A percentile compares a stretch with the other conserved stretches of the same genome.
Conservation (phyloP, 2,888 invertebrate species). For the Eupithecia dodoneata region DNA sequence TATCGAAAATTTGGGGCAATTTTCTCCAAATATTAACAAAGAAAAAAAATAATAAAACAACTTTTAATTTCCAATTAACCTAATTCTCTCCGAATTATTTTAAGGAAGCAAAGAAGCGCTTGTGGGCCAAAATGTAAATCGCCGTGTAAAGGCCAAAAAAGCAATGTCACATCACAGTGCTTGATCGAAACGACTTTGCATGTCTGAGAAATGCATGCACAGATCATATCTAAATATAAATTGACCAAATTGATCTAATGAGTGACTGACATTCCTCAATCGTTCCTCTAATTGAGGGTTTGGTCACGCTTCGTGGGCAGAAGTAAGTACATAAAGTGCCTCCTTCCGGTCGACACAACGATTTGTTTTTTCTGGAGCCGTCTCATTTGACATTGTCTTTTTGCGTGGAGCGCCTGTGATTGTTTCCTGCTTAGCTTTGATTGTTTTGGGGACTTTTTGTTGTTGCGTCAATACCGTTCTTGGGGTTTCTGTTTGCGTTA, state of each 20-base stretch:
- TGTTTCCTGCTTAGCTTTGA: constrained; percentile 48
- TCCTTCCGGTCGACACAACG: constrained; percentile 52
- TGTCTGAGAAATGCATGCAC: constrained; percentile 5
- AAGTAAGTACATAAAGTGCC: constrained; percentile 40
- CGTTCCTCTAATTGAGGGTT: constrained; percentile 27
- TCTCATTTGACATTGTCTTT: constrained; percentile 43
- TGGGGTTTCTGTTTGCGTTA: neutral
- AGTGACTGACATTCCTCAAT: constrained; percentile 10
- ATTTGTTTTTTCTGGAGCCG: constrained; percentile 44
- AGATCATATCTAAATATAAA: constrained; percentile 15
- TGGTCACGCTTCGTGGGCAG: constrained; percentile 46
- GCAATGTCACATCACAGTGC: constrained; percentile 7
- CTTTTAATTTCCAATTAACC: neutral
- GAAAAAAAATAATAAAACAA: too few relatives aligned
- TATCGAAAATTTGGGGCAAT: neutral
- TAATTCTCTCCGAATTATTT: neutral
- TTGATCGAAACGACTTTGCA: constrained; percentile 5
- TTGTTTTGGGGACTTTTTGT: constrained; percentile 12
- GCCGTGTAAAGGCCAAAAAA: too few relatives aligned
- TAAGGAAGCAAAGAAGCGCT: too few relatives aligned
- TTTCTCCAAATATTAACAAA: neutral
- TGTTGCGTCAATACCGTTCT: neutral
- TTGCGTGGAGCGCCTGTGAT: constrained; percentile 47
- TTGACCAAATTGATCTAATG: constrained; percentile 18
- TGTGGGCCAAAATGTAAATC: too few relatives aligned